Base-by-base conservation (phyloP, 2,888 invertebrate species). In the Callosobruchus maculatus region DNA sequence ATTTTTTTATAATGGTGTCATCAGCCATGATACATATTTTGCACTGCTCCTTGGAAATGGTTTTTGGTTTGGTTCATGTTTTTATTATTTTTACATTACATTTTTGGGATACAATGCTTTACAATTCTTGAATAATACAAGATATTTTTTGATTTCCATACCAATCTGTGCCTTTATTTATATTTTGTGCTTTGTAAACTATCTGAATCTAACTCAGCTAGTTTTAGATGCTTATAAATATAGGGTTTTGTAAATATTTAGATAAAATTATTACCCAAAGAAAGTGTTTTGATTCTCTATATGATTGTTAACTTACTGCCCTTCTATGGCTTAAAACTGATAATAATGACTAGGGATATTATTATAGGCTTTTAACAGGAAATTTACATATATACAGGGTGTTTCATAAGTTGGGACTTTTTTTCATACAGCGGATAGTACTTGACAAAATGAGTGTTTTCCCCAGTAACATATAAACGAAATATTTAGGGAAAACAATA, bases 51-150 rank as follows among this genome's bases (percentile, higher is more conserved):
- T 98, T 79, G 97, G 97, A 69, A 98, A 98, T 87, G 91, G 96
- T 0, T 92, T 98, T 81, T 98, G 97, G 97, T 89, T 98, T 73
- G 90, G 96, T 49, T 96, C 96, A 2, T 88, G 95, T 77, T 89
- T 93, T 74, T 98, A 98, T 88, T 98, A 98, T 85, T 89, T 97
- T 75, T 98, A 98, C 86, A 97, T 98, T 82, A 97, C 97, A 30
- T 98, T 98, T 88, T 90, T 98, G 74, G 98, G 98, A 80, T 98
- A 98, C 84, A 97, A 95, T 87, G 94, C 95, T 87, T 89, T 98
- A 77, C 94, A 96, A 68, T 94, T 94, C 85, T 89, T 98, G 70
- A 93, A 94, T 80, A 95, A 94, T 84, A 95, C 96, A 0, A 91
- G 96, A 78, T 88, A 93, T 72, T 92, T 98, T 84, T 90, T 98